These are phyloP conservation scores for Poeciliopsis paucimaculata DNA, from an alignment of 2,797 vertebrate species.

Conservation along the genomic window DNA sequence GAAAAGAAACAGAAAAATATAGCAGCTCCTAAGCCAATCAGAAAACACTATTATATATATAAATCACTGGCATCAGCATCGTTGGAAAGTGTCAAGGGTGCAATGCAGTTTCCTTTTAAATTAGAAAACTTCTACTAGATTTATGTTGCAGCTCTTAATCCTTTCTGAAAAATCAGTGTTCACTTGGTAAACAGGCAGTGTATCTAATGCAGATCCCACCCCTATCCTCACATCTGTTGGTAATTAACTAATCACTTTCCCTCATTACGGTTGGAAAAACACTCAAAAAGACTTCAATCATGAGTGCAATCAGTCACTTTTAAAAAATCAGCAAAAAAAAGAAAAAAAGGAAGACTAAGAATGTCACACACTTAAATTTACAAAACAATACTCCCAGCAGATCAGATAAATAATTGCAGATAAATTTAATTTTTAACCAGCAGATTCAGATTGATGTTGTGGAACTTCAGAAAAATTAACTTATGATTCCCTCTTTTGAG, in stretches of 20 bases:
- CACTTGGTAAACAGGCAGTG: neutral
- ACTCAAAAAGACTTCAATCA: constrained; percentile 7
- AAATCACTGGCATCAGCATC: neutral
- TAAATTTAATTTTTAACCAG: neutral
- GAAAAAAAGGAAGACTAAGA: neutral
- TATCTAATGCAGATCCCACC: constrained; percentile 4
- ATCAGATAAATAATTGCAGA: neutral
- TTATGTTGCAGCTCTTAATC: neutral
- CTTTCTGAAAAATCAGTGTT: neutral
- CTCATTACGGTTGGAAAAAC: constrained; percentile 6
- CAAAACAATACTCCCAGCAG: neutral
- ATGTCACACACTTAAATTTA: neutral
- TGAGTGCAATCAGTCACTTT: constrained; percentile 4
- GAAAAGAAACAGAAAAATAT: neutral
- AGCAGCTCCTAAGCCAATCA: neutral
- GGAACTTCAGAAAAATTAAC: neutral
- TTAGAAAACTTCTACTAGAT: neutral
- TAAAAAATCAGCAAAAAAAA: neutral
- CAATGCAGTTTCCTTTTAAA: neutral
- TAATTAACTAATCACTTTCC: constrained; percentile 8
- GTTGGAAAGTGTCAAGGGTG: neutral
- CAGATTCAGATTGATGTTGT: neutral
- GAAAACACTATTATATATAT: neutral
- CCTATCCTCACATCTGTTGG: neutral
- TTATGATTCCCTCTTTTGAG: neutral